Evolutionary conservation across 2,888 invertebrate species (phyloP).

Genomic region (Meiosimyza platycephala): DNA sequence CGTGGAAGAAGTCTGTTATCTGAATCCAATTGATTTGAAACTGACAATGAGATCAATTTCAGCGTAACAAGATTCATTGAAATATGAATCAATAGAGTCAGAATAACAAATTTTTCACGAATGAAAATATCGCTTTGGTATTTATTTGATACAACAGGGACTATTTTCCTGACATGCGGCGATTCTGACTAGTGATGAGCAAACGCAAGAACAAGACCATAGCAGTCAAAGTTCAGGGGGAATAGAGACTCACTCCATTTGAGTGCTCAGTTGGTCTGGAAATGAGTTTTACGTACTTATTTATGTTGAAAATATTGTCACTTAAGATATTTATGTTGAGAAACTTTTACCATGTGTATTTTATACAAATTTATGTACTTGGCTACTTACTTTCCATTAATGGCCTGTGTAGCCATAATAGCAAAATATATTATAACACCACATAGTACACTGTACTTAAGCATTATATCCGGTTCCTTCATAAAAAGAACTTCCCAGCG

Average conservation of each 20-base stretch:
- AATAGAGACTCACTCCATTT: not conserved
- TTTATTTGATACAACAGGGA: too few relatives aligned
- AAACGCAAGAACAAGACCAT: too few relatives aligned
- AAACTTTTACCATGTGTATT: not conserved
- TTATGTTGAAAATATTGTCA: too few relatives aligned
- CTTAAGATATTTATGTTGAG: not conserved
- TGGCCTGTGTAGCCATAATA: conserved; percentile 73
- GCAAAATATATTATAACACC: conserved; percentile 72
- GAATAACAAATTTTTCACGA: too few relatives aligned
- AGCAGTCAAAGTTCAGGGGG: conserved; percentile 35
- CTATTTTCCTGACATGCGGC: too few relatives aligned
- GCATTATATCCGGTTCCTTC: conserved; percentile 82
- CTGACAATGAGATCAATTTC: too few relatives aligned
- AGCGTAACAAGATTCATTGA: too few relatives aligned
- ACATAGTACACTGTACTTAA: conserved; percentile 82
- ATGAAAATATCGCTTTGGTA: too few relatives aligned
- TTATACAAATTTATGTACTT: not conserved
- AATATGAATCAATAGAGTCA: too few relatives aligned
- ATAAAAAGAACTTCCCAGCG: conserved; percentile 80
- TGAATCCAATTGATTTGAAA: too few relatives aligned
- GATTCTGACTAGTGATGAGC: too few relatives aligned
- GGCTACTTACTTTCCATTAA: conserved; percentile 67
- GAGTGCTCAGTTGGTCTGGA: not conserved
- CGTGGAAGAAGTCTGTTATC: too few relatives aligned
- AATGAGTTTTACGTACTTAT: conserved; percentile 25